Percentiles rank a stretch among this genome's conserved stretches.
Conservation (phyloP, 2,888 invertebrate genomes). For the Frankliniella intonsa region DNA sequence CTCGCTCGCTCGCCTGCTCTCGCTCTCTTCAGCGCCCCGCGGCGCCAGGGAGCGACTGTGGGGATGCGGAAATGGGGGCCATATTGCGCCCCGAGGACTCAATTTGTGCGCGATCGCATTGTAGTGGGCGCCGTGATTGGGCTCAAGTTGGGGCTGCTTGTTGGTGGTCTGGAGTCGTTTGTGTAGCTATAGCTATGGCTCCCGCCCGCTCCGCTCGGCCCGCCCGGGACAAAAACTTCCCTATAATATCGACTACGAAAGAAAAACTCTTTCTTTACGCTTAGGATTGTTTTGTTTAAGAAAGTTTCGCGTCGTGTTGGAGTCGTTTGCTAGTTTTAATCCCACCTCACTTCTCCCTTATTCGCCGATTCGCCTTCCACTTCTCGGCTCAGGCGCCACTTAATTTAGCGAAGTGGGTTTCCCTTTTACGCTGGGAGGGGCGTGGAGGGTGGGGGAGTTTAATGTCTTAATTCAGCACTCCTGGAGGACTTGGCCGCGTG, state of each 20-base stretch:
- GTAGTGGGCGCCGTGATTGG: slow-evolving; percentile 8
- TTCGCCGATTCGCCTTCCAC: background rate
- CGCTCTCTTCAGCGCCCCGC: too few species aligned
- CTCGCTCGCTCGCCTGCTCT: too few species aligned
- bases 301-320: too few species aligned
- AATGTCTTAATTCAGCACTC: slow-evolving; percentile 25
- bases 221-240: too few species aligned
- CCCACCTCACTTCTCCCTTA: background rate
- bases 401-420: slow-evolving; percentile 20
- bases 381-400: background rate
- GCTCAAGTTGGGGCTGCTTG: slow-evolving; percentile 7
- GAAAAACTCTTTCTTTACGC: too few species aligned
- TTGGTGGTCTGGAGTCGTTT: background rate
- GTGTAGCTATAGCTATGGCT: background rate
- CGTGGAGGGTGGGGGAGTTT: background rate
- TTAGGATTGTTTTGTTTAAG: too few species aligned
- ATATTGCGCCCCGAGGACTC: background rate
- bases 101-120: slow-evolving; percentile 12
- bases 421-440: background rate
- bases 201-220: too few species aligned
- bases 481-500: background rate
- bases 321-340: too few species aligned
- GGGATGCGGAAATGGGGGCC: background rate
- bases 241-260: too few species aligned
- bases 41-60: too few species aligned